Conservation (phyloP, 1,140 invertebrate genomes). For the Habropoda laboriosa region DNA sequence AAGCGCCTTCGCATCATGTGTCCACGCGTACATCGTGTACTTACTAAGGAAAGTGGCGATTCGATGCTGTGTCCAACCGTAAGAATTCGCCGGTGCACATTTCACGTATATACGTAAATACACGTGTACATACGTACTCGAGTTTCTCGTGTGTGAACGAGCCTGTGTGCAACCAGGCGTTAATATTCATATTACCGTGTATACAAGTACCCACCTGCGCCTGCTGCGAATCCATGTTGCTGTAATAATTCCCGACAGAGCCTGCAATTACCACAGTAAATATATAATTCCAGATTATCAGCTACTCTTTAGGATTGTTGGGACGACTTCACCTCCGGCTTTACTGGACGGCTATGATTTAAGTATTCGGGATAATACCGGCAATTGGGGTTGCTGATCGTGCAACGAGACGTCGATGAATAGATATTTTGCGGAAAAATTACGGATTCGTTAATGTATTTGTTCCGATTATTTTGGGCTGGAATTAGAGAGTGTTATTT, state of each 20-base stretch:
- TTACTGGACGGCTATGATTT: not conserved
- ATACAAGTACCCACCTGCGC: slow-evolving; percentile 21
- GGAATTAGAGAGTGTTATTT: no score
- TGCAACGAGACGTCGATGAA: no score
- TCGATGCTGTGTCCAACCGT: not conserved
- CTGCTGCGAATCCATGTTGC: slow-evolving; percentile 23
- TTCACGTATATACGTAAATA: not conserved
- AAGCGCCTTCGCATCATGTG: not conserved
- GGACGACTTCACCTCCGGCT: not conserved
- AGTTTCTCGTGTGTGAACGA: no score
- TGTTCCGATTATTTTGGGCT: no score
- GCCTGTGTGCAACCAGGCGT: not conserved
- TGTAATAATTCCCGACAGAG: slow-evolving; percentile 25
- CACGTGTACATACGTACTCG: not conserved
- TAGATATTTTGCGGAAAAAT: no score
- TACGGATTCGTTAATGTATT: no score
- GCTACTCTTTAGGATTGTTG: slow-evolving; percentile 1
- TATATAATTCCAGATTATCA: slow-evolving; percentile 22
- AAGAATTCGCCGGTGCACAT: not conserved
- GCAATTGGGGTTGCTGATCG: not conserved
- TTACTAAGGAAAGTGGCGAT: slow-evolving; percentile 5
- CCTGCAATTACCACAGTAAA: slow-evolving; percentile 26
- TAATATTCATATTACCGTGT: slow-evolving; percentile 34
- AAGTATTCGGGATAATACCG: not conserved
- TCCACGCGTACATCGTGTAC: not conserved